phyloP scores from a whole-genome alignment of 1,140 invertebrate genomes.

The Psix sp. region DNA sequence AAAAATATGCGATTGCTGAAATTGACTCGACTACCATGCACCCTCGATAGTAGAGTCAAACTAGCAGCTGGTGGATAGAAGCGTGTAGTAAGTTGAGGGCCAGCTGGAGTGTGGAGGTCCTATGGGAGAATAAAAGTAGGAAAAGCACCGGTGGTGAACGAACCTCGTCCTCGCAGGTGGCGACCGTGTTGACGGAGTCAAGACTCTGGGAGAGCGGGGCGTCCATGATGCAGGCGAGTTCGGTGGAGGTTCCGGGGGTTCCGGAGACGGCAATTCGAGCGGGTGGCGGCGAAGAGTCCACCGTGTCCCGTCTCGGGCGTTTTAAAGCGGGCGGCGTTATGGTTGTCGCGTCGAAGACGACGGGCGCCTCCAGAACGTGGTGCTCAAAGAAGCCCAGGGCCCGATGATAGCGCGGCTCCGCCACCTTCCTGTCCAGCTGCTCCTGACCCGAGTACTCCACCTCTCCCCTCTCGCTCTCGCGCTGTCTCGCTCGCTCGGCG shows the following conservation, averaged over 20 bases:
- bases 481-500: constrained; percentile 11
- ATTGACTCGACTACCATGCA: too few species aligned
- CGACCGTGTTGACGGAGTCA: constrained; percentile 92
- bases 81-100: not conserved
- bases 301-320: constrained; percentile 79
- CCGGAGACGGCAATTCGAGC: constrained; percentile 69
- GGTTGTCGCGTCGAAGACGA: constrained; percentile 76
- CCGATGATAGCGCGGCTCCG: constrained; percentile 57
- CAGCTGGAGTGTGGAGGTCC: too few species aligned
- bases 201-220: constrained; percentile 88
- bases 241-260: constrained; percentile 70
- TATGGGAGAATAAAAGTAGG: too few species aligned
- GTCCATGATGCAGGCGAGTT: constrained; percentile 77
- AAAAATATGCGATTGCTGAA: too few species aligned
- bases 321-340: constrained; percentile 79
- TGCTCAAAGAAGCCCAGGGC: constrained; percentile 67
- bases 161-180: constrained; percentile 93
- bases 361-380: constrained; percentile 76
- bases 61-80: too few species aligned
- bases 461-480: constrained; percentile 19
- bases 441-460: constrained; percentile 47
- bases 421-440: constrained; percentile 59
- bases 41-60: too few species aligned
- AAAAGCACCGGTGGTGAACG: constrained; percentile 67
- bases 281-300: constrained; percentile 76